These are phyloP conservation scores for Sebastiscus albofasciatus DNA, from an alignment of 2,797 vertebrate genomes.

Conservation along the genomic window DNA sequence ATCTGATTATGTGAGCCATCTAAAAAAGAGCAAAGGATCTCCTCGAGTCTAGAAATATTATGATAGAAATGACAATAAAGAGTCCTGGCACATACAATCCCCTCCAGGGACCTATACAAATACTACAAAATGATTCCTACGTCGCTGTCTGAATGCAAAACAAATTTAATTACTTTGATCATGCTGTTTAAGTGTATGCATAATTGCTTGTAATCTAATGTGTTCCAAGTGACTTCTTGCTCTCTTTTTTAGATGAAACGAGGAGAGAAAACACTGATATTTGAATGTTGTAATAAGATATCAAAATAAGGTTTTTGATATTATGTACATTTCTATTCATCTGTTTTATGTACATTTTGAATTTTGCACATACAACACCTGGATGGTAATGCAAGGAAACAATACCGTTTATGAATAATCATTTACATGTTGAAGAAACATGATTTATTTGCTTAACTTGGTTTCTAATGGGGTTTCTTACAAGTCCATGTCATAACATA, in stretches of 20 bases:
- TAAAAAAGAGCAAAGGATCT: constrained; percentile 52
- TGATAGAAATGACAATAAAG: constrained; percentile 46
- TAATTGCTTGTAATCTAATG: constrained; percentile 41
- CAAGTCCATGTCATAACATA: not conserved
- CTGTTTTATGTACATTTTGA: not conserved
- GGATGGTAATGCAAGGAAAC: not conserved
- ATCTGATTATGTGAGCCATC: constrained; percentile 68
- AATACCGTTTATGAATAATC: not conserved
- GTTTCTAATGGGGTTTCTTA: not conserved
- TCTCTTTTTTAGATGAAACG: not conserved
- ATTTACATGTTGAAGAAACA: not conserved
- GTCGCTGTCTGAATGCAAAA: constrained; percentile 41
- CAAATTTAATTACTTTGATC: constrained; percentile 45
- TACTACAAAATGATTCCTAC: constrained; percentile 18
- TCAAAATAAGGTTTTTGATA: not conserved
- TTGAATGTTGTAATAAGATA: constrained; percentile 3
- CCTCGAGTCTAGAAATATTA: constrained; percentile 51
- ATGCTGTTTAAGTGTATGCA: constrained; percentile 21
- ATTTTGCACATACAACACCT: constrained; percentile 5
- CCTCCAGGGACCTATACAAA: constrained; percentile 30
- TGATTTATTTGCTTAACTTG: not conserved
- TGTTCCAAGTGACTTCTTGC: constrained; percentile 21
- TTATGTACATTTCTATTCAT: not conserved
- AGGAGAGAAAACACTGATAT: not conserved
- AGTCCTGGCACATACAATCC: constrained; percentile 16